phyloP scores from a whole-genome alignment of 53 echinoderm and acorn worm genomes.

The Hippasteria phrygiana region DNA sequence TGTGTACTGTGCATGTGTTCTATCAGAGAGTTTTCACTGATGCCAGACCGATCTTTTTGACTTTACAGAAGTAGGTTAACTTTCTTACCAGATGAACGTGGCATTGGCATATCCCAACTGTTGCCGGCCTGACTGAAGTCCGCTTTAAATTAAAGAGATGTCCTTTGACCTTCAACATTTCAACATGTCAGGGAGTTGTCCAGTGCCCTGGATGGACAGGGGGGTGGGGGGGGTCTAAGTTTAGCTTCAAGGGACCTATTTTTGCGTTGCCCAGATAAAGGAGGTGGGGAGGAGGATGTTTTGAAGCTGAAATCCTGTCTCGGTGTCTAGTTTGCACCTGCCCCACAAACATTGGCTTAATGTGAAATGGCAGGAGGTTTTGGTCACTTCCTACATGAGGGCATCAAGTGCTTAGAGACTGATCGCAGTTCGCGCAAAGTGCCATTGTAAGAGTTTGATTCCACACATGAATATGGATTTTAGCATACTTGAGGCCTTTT shows the following conservation, averaged over 20 bases:
- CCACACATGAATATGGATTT: no score
- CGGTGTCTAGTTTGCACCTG: constrained; percentile 58
- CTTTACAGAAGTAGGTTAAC: background rate
- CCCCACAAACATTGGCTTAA: constrained; percentile 40
- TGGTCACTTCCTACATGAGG: constrained; percentile 40
- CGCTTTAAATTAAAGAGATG: background rate
- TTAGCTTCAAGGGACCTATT: constrained; percentile 44
- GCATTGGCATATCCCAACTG: background rate
- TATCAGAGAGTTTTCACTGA: background rate
- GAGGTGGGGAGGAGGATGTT: constrained; percentile 4
- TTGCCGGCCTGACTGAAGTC: background rate
- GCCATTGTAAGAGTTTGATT: no score
- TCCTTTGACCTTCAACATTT: constrained; percentile 3
- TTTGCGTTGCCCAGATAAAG: constrained; percentile 3
- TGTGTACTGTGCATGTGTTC: background rate
- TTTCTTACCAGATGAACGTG: background rate
- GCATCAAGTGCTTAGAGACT: background rate
- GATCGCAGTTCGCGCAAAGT: no score
- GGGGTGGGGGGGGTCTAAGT: constrained; percentile 1
- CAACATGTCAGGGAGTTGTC: constrained; percentile 18
- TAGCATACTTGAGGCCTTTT: no score
- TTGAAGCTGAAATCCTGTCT: constrained; percentile 36
- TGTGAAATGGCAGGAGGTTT: constrained; percentile 51
- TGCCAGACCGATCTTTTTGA: background rate
- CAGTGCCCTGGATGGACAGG: constrained; percentile 12